A percentile compares a stretch with the other conserved stretches of the same genome.
These are phyloP conservation scores for Eurypyga helias DNA, from an alignment of 2,113 vertebrate genomes.

Conservation along the genomic window DNA sequence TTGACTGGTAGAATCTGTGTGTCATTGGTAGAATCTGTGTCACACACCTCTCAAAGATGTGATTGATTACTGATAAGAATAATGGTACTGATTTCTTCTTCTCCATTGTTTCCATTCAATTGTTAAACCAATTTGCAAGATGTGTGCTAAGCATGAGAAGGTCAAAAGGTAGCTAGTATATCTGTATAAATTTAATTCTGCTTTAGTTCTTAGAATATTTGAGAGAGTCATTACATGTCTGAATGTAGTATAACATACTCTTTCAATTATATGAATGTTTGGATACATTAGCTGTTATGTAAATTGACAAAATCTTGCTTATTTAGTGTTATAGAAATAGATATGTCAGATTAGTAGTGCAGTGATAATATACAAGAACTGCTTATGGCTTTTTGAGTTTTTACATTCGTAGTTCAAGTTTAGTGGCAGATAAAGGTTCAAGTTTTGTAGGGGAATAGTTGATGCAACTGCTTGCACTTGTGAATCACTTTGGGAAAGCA, in stretches of 20 bases:
- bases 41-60: background rate
- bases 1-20: background rate
- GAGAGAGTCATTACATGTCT: background rate
- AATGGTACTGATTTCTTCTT: background rate
- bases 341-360: background rate
- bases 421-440: background rate
- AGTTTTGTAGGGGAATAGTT: background rate
- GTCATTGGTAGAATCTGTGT: background rate
- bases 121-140: background rate
- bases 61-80: background rate
- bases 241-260: background rate
- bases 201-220: background rate
- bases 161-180: background rate
- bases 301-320: background rate
- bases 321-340: background rate
- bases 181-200: background rate
- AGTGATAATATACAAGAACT: background rate
- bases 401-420: background rate
- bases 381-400: background rate
- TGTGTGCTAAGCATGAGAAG: background rate
- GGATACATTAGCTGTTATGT: background rate
- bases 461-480: background rate
- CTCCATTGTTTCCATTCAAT: too few relatives aligned
- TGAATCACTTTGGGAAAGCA: background rate
- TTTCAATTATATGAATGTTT: background rate